A percentile compares a stretch with the other conserved stretches of the same genome.
These are phyloP conservation scores for Eupithecia vulgata DNA, from an alignment of 2,888 invertebrate species.

Conservation along the genomic window DNA sequence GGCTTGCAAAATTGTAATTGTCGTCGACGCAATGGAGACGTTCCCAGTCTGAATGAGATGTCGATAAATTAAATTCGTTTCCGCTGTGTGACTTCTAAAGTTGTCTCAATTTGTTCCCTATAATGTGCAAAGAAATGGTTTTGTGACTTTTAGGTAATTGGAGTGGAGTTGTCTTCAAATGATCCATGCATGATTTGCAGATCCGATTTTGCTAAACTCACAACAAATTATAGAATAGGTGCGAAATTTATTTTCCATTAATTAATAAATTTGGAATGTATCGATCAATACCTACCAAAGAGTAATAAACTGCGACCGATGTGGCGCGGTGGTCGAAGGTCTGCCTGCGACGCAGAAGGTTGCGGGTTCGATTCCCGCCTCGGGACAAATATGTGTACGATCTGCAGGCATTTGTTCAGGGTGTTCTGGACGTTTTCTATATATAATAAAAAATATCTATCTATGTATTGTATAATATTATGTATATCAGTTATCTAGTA, in stretches of 20 bases:
- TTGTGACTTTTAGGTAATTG: conserved; percentile 59
- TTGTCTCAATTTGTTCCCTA: conserved; percentile 80
- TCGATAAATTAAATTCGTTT: conserved; percentile 83
- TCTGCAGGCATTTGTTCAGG: no score
- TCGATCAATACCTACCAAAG: background rate
- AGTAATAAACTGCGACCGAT: no score
- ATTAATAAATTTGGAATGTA: background rate
- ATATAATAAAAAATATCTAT: no score
- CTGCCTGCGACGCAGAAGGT: no score
- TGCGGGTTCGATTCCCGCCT: no score
- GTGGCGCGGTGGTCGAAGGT: no score
- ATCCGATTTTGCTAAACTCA: conserved; percentile 28
- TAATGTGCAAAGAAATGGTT: conserved; percentile 59
- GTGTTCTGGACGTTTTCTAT: no score
- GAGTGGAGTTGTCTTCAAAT: conserved; percentile 62
- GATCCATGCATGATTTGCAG: conserved; percentile 54
- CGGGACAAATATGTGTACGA: no score
- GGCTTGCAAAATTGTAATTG: conserved; percentile 68
- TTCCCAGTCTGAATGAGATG: conserved; percentile 74
- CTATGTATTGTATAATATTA: no score
- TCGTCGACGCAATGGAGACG: conserved; percentile 73
- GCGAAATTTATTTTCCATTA: background rate
- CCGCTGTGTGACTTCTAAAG: conserved; percentile 78
- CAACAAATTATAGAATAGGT: no score
- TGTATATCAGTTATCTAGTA: no score